phyloP scores from a whole-genome alignment of 1,140 invertebrate species.

The Popillia japonica region DNA sequence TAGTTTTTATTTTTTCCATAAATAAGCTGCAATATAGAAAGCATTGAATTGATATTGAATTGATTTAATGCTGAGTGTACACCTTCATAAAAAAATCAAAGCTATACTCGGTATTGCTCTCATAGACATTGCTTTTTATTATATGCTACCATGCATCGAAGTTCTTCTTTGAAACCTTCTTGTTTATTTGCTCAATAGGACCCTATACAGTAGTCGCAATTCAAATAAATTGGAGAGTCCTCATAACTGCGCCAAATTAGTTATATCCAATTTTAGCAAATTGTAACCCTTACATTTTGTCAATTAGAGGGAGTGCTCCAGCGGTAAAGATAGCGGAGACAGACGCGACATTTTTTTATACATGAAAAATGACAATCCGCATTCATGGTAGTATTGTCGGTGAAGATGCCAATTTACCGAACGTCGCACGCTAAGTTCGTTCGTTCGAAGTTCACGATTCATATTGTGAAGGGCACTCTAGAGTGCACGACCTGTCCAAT shows the following conservation, averaged over 20 bases:
- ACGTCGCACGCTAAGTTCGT: conserved; percentile 12
- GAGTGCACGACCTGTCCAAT: conserved; percentile 22
- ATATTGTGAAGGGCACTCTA: conserved; percentile 20
- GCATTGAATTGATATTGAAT: not conserved
- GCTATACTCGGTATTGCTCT: not conserved
- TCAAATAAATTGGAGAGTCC: not conserved
- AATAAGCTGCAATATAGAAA: no score
- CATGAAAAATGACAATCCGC: not conserved
- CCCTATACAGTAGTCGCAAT: not conserved
- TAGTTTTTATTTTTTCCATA: no score
- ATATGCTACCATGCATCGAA: not conserved
- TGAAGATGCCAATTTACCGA: conserved; percentile 31
- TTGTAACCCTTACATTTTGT: not conserved
- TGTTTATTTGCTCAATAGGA: not conserved
- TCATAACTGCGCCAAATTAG: not conserved
- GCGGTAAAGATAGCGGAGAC: not conserved
- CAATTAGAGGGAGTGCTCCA: not conserved
- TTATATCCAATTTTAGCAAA: not conserved
- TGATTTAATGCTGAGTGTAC: not conserved
- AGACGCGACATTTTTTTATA: not conserved
- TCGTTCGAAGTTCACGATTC: conserved; percentile 24
- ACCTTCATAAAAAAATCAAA: not conserved
- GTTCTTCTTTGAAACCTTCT: not conserved
- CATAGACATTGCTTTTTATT: not conserved
- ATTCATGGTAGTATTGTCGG: not conserved